Conservation (phyloP, 2,113 vertebrate species). For the Prochilodus magdalenae region DNA sequence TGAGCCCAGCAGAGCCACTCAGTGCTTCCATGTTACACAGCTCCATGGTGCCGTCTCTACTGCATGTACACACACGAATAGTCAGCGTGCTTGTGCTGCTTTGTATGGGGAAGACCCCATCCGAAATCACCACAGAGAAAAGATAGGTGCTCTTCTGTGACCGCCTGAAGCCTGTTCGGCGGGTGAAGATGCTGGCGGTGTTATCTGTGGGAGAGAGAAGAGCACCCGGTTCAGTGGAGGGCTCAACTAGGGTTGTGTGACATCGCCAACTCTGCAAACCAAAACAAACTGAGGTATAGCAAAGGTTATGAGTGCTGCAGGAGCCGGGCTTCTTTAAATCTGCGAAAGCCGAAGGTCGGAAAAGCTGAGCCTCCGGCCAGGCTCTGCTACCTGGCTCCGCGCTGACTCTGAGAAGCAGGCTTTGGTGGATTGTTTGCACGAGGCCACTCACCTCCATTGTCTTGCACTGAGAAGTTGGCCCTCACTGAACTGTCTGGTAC, state of each 20-base stretch:
- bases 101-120: constrained; percentile 88
- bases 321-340: background rate
- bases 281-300: background rate
- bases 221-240: background rate
- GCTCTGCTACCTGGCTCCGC: background rate
- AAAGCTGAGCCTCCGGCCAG: background rate
- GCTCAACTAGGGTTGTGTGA: background rate
- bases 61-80: constrained; percentile 91
- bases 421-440: constrained; percentile 5
- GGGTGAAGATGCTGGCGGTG: constrained; percentile 90
- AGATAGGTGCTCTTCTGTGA: constrained; percentile 86
- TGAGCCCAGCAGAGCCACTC: constrained; percentile 88
- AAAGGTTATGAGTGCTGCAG: background rate
- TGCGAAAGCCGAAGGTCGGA: background rate
- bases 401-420: background rate
- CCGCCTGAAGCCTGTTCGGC: constrained; percentile 83
- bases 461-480: constrained; percentile 89
- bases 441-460: constrained; percentile 87
- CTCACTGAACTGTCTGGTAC: constrained; percentile 81
- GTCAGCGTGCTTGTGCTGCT: constrained; percentile 94
- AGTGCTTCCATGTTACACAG: constrained; percentile 88
- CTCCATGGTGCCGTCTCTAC: constrained; percentile 88
- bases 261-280: background rate
- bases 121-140: constrained; percentile 90
- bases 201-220: constrained; percentile 82